These are phyloP conservation scores for Geophilus truncorum DNA, from an alignment of 2,888 invertebrate species.

Conservation along the genomic window DNA sequence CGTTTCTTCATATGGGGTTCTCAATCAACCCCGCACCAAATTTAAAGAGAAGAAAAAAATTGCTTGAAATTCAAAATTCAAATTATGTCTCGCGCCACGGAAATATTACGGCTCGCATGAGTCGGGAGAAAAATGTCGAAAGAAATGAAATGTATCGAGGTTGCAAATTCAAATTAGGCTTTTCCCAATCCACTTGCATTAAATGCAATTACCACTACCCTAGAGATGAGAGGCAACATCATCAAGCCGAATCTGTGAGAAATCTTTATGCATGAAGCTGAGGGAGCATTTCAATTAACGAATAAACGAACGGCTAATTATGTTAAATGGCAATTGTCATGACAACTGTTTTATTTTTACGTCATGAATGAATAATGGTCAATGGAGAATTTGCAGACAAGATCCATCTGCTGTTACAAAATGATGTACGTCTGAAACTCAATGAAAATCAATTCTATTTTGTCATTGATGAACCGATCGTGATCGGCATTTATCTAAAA, in stretches of 20 bases:
- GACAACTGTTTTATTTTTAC: not conserved
- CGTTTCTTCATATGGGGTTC: not conserved
- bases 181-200: slow-evolving; percentile 1
- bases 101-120: not conserved
- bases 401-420: too few relatives aligned
- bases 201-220: slow-evolving; percentile 11
- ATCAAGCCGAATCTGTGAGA: not conserved
- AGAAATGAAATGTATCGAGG: not conserved
- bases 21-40: not conserved
- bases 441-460: too few relatives aligned
- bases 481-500: too few relatives aligned
- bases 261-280: slow-evolving; percentile 19
- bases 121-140: not conserved
- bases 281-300: slow-evolving; percentile 1
- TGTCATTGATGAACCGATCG: too few relatives aligned
- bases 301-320: not conserved
- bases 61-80: not conserved
- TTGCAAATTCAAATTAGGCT: not conserved
- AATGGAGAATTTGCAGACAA: too few relatives aligned
- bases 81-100: not conserved
- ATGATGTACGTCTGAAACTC: too few relatives aligned
- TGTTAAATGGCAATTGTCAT: not conserved
- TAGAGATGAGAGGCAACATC: slow-evolving; percentile 1
- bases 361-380: not conserved
- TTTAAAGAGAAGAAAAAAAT: not conserved